phyloP scores from a whole-genome alignment of 2,113 vertebrate species.

The Pseudopipra pipra region DNA sequence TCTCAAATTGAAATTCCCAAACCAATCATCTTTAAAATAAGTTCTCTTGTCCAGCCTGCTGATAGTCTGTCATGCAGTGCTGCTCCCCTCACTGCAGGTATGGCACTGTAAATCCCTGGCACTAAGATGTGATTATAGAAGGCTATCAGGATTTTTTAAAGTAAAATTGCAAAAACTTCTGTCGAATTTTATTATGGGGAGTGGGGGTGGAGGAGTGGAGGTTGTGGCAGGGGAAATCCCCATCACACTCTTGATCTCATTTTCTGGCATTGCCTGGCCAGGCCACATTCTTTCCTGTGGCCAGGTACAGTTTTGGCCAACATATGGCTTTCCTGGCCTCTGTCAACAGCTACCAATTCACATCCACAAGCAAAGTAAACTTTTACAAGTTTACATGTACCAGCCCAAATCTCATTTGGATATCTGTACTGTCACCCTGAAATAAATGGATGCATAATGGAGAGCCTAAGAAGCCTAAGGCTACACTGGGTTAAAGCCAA shows the following conservation, averaged over 20 bases:
- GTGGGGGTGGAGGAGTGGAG: too few relatives aligned
- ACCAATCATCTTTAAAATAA: neutral
- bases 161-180: neutral
- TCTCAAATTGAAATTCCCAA: neutral
- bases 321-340: neutral
- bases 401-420: neutral
- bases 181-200: neutral
- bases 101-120: neutral
- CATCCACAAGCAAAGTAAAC: neutral
- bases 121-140: neutral
- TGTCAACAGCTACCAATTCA: neutral
- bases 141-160: neutral
- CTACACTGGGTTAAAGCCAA: neutral
- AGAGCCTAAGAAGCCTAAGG: neutral
- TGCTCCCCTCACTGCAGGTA: neutral
- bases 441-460: neutral
- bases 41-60: neutral
- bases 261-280: neutral
- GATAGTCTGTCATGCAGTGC: neutral
- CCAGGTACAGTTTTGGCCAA: neutral
- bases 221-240: neutral
- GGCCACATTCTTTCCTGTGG: rapidly evolving
- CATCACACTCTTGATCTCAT: neutral
- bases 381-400: neutral
- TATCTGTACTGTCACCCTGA: neutral